Evolutionary conservation across 2,797 vertebrate genomes (phyloP).

Genomic region (Trichosurus vulpecula): DNA sequence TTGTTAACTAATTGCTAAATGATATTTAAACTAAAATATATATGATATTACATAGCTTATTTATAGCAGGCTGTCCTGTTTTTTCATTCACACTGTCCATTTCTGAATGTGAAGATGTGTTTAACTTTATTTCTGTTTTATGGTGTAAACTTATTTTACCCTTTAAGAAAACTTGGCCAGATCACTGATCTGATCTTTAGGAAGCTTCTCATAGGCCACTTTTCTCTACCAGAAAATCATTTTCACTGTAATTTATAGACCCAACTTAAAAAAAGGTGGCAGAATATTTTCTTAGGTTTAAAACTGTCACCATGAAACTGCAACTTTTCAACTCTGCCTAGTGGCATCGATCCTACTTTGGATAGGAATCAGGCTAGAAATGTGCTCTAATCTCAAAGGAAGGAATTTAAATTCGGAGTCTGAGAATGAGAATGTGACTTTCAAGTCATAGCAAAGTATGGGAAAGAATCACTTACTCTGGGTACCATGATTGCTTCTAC

Average conservation of each 20-base stretch:
- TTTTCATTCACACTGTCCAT: constrained; percentile 35
- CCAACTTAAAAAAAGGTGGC: background rate
- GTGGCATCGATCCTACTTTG: constrained; percentile 59
- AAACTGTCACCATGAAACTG: background rate
- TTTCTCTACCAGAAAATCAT: constrained; percentile 47
- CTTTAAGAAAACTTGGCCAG: constrained; percentile 41
- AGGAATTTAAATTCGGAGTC: constrained; percentile 50
- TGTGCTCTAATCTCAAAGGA: constrained; percentile 33
- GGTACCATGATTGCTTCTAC: constrained; percentile 18
- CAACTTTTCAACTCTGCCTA: constrained; percentile 35
- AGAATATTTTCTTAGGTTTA: background rate
- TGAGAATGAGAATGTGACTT: constrained; percentile 16
- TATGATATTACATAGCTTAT: constrained; percentile 40
- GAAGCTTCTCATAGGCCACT: constrained; percentile 36
- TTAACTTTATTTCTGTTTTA: constrained; percentile 39
- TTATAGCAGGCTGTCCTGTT: constrained; percentile 33
- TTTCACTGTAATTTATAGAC: constrained; percentile 53
- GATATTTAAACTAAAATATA: background rate
- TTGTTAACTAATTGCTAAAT: background rate
- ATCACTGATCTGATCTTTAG: constrained; percentile 51
- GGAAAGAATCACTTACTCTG: constrained; percentile 18
- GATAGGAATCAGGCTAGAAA: constrained; percentile 57
- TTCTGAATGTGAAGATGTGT: constrained; percentile 47
- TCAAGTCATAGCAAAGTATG: constrained; percentile 9
- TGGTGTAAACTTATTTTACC: constrained; percentile 35